A percentile compares a stretch with the other conserved stretches of the same genome.
Conservation (phyloP, 2,113 vertebrate genomes). For the Rutilus rutilus region DNA sequence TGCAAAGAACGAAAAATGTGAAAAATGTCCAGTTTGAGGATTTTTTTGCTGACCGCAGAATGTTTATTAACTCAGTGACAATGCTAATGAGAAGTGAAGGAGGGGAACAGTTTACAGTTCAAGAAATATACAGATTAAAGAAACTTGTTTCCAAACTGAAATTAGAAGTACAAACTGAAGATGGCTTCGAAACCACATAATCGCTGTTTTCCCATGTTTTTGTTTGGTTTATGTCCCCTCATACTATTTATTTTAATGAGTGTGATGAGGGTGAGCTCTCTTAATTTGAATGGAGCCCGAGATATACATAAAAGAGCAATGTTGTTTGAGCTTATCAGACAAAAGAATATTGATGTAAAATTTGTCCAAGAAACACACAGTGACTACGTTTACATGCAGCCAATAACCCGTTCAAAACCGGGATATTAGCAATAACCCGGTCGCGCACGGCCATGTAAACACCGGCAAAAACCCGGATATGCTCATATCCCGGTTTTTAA, state of each 20-base stretch:
- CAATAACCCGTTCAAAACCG: no score
- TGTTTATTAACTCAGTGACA: not conserved
- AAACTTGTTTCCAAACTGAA: not conserved
- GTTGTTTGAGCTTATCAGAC: not conserved
- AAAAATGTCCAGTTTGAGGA: conserved; percentile 1
- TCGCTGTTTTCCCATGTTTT: not conserved
- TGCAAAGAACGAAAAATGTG: not conserved
- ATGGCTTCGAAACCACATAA: conserved; percentile 6
- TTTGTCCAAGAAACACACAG: not conserved
- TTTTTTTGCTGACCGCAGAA: not conserved
- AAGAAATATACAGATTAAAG: not conserved
- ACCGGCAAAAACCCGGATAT: no score
- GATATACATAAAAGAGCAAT: not conserved
- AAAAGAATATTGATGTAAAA: not conserved
- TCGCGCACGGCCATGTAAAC: no score
- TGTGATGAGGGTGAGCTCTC: not conserved
- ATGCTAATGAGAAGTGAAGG: not conserved
- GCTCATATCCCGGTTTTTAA: no score
- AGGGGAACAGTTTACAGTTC: not conserved
- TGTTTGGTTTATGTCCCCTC: not conserved
- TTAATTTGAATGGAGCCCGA: not conserved
- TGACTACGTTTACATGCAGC: no score
- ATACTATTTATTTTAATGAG: not conserved
- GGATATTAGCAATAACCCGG: no score
- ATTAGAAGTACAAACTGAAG: not conserved